Evolutionary conservation across 2,113 vertebrate genomes (phyloP).

Genomic region (Heterotilapia buettikoferi): DNA sequence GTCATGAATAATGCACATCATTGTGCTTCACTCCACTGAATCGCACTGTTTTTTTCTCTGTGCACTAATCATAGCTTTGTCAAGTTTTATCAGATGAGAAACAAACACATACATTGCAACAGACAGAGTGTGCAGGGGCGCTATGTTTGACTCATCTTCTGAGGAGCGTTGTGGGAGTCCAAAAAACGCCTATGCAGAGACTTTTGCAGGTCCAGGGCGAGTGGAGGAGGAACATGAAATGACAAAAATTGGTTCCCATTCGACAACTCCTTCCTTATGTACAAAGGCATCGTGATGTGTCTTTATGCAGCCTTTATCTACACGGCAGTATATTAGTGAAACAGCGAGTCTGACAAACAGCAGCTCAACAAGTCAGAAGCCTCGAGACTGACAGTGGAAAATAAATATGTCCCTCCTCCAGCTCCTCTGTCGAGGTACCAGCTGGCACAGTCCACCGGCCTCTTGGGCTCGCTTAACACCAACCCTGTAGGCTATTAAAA

Average conservation of each 20-base stretch:
- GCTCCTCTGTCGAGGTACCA: constrained; percentile 1
- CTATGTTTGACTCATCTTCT: constrained; percentile 35
- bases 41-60: background rate
- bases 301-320: background rate
- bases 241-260: background rate
- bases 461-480: constrained; percentile 23
- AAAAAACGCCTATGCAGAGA: background rate
- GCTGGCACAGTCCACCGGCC: constrained; percentile 33
- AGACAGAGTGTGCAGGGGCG: constrained; percentile 11
- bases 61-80: background rate
- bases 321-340: background rate
- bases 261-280: background rate
- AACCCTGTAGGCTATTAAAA: constrained; percentile 45
- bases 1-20: constrained; percentile 25
- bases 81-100: background rate
- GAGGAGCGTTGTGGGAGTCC: constrained; percentile 20
- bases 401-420: background rate
- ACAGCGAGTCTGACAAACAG: background rate
- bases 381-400: background rate
- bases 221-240: constrained; percentile 3
- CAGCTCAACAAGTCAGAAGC: background rate
- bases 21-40: background rate
- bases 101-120: background rate
- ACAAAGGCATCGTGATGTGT: background rate
- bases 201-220: background rate